These are phyloP conservation scores for Heliconius charithonia DNA, from an alignment of 2,888 invertebrate genomes.

Conservation along the genomic window DNA sequence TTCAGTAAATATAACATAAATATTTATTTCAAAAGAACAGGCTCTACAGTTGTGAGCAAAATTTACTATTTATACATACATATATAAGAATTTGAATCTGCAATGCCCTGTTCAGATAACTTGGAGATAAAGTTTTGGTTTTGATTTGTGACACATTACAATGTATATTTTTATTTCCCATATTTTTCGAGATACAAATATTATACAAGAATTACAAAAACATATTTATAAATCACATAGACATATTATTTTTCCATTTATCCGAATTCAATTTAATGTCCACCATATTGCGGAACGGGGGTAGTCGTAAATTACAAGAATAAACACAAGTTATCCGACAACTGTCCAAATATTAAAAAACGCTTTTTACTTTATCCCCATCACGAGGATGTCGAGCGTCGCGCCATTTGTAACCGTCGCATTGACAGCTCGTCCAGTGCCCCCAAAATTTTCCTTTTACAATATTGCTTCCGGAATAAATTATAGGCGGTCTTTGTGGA, in stretches of 20 bases:
- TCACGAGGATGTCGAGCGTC: constrained; percentile 17
- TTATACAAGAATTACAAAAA: not conserved
- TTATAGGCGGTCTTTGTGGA: constrained; percentile 1
- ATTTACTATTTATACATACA: no score
- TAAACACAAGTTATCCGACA: not conserved
- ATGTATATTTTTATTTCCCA: no score
- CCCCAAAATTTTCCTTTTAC: constrained; percentile 12
- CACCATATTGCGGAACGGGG: not conserved
- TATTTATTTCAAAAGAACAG: no score
- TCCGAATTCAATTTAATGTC: constrained; percentile 11
- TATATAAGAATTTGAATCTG: no score
- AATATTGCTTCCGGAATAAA: constrained; percentile 22
- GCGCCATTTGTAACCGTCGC: constrained; percentile 20
- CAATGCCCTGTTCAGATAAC: no score
- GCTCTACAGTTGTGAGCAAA: no score
- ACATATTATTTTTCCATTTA: not conserved
- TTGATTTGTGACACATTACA: no score
- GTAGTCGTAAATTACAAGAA: constrained; percentile 12
- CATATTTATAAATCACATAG: not conserved
- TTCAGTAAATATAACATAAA: no score
- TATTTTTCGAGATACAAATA: not conserved
- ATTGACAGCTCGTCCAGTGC: constrained; percentile 20
- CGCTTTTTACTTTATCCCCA: constrained; percentile 10
- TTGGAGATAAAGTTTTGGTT: no score
- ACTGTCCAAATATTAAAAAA: constrained; percentile 23